Conservation (phyloP, 2,888 invertebrate species). For the Sacculina carcini region DNA sequence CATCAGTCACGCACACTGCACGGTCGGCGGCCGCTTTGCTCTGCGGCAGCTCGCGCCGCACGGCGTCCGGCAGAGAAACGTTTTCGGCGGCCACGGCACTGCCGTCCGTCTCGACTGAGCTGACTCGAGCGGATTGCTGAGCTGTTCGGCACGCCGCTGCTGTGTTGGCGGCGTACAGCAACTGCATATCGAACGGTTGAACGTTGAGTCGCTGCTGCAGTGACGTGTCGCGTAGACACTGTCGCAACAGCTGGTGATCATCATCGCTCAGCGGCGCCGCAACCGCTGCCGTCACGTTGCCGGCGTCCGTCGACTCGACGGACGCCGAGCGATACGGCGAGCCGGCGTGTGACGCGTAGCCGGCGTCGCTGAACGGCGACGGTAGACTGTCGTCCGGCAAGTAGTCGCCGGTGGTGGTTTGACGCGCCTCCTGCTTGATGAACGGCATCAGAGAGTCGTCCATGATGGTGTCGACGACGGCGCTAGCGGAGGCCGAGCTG, state of each 20-base stretch:
- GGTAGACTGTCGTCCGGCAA: not conserved
- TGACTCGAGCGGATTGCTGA: not conserved
- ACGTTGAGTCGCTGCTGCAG: conserved; percentile 61
- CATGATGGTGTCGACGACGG: conserved; percentile 16
- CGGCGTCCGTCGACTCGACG: conserved; percentile 1
- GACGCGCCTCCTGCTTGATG: conserved; percentile 29
- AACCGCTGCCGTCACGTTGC: not conserved
- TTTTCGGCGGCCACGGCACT: no score
- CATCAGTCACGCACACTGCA: no score
- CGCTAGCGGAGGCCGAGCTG: conserved; percentile 15
- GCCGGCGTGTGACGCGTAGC: conserved; percentile 2
- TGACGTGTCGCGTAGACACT: conserved; percentile 50
- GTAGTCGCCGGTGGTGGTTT: not conserved
- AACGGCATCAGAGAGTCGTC: conserved; percentile 14
- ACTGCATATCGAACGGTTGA: conserved; percentile 39
- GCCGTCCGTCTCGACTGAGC: no score
- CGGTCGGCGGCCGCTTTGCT: not conserved
- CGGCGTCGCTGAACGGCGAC: conserved; percentile 5
- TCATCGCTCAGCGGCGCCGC: not conserved
- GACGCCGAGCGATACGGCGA: not conserved
- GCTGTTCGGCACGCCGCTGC: not conserved
- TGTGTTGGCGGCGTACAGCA: conserved; percentile 2
- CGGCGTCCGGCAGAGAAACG: no score
- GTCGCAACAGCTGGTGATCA: conserved; percentile 38
- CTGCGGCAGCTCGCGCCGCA: not conserved